Conservation (phyloP, 2,797 vertebrate species). For the Sardinella longiceps region DNA sequence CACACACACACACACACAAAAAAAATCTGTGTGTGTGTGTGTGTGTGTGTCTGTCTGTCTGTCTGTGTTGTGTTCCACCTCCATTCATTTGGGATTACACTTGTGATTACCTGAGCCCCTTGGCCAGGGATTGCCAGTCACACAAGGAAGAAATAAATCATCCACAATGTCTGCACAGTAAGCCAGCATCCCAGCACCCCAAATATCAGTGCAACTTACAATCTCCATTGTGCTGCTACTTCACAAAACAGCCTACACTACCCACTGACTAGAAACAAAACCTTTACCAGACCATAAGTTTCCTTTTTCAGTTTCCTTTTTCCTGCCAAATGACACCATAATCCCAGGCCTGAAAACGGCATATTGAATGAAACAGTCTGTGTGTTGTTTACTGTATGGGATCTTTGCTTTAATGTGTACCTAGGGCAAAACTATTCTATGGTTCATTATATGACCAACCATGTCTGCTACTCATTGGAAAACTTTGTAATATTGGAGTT, state of each 20-base stretch:
- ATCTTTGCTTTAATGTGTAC: not conserved
- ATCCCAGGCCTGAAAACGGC: not conserved
- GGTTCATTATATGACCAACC: no score
- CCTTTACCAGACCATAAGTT: not conserved
- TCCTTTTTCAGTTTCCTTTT: no score
- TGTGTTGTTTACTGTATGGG: not conserved
- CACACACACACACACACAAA: no score
- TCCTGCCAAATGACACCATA: not conserved
- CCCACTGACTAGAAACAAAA: constrained; percentile 66
- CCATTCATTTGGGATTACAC: not conserved
- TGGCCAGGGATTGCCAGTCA: not conserved
- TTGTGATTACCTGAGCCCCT: not conserved
- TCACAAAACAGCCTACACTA: constrained; percentile 58
- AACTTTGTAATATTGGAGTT: no score
- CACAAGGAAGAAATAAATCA: not conserved
- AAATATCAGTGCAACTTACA: constrained; percentile 58
- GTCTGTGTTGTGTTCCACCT: not conserved
- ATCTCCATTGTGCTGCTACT: constrained; percentile 46
- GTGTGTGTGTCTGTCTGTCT: not conserved
- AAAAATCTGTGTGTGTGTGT: not conserved
- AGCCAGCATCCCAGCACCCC: not conserved
- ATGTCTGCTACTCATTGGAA: no score
- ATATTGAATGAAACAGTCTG: not conserved
- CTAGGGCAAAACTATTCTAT: no score
- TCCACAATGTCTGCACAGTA: not conserved